phyloP scores from a whole-genome alignment of 35 echinoderm and acorn worm species.

The Diadema setosum region DNA sequence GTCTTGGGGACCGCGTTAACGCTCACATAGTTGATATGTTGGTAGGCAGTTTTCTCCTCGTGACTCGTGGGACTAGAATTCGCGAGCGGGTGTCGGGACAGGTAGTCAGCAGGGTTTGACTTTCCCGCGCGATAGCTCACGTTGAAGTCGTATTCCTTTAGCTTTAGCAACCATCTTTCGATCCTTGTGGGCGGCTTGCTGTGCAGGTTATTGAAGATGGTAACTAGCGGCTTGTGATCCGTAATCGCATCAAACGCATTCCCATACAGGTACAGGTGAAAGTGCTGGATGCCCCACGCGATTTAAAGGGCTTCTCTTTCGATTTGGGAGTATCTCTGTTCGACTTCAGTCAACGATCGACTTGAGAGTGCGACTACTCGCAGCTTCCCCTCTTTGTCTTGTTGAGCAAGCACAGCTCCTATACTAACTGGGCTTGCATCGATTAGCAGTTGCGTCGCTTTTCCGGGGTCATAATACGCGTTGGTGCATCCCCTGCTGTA shows the following conservation, averaged over 20 bases:
- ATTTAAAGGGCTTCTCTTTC: slow-evolving; percentile 56
- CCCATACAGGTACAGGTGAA: slow-evolving; percentile 45
- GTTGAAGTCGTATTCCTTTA: slow-evolving; percentile 59
- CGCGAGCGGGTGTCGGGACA: slow-evolving; percentile 60
- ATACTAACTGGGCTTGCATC: slow-evolving; percentile 59
- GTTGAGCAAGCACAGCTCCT: slow-evolving; percentile 60
- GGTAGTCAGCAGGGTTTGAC: slow-evolving; percentile 42
- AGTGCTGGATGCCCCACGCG: slow-evolving; percentile 28
- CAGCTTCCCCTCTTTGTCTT: slow-evolving; percentile 14
- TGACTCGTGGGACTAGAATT: not conserved
- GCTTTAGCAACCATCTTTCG: slow-evolving; percentile 42
- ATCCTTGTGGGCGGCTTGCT: slow-evolving; percentile 43
- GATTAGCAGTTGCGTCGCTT: slow-evolving; percentile 15
- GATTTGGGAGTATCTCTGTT: slow-evolving; percentile 56
- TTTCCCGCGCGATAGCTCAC: slow-evolving; percentile 55
- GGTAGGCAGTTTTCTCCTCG: not conserved
- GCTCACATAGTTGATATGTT: not conserved
- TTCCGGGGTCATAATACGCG: slow-evolving; percentile 41
- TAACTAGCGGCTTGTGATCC: slow-evolving; percentile 52
- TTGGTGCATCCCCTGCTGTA: slow-evolving; percentile 23
- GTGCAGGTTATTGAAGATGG: slow-evolving; percentile 45
- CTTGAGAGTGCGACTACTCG: slow-evolving; percentile 48
- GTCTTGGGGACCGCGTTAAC: not conserved
- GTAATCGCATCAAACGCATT: slow-evolving; percentile 45
- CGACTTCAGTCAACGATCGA: slow-evolving; percentile 15